These are phyloP conservation scores for Operophtera brumata DNA, from an alignment of 2,888 invertebrate species.

Conservation along the genomic window DNA sequence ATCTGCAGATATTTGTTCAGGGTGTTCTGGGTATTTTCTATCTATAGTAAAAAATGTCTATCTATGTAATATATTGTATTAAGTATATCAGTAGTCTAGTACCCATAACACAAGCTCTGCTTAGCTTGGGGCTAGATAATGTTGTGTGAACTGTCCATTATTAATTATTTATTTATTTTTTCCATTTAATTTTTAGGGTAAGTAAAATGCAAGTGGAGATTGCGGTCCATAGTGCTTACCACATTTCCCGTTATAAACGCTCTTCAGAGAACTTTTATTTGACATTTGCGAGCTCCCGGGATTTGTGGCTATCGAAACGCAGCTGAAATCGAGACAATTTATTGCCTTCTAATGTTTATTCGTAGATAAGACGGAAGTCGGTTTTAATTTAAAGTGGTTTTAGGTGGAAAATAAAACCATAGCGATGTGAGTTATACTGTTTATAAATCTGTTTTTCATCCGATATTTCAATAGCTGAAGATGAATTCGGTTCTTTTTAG, in stretches of 20 bases:
- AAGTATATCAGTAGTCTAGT: no score
- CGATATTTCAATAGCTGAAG: no score
- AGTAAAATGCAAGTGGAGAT: neutral
- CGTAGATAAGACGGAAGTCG: neutral
- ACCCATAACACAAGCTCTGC: no score
- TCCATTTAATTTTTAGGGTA: no score
- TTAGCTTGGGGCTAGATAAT: no score
- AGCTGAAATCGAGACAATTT: neutral
- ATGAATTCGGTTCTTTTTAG: no score
- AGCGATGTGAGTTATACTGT: neutral
- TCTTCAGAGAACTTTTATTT: slow-evolving; percentile 9
- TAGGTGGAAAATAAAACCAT: neutral
- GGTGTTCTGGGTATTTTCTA: no score
- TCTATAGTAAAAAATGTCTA: no score
- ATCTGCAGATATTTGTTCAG: no score
- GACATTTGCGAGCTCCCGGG: slow-evolving; percentile 10
- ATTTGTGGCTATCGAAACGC: slow-evolving; percentile 6
- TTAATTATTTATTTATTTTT: no score
- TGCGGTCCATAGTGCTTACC: neutral
- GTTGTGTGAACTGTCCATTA: no score
- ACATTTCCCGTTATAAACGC: slow-evolving; percentile 9
- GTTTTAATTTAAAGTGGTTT: neutral
- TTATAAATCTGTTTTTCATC: neutral
- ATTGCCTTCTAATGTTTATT: slow-evolving; percentile 9
- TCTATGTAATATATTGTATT: no score